These are phyloP conservation scores for Anthopleura sola DNA, from an alignment of 64 coral and sea anemone genomes.

Conservation along the genomic window DNA sequence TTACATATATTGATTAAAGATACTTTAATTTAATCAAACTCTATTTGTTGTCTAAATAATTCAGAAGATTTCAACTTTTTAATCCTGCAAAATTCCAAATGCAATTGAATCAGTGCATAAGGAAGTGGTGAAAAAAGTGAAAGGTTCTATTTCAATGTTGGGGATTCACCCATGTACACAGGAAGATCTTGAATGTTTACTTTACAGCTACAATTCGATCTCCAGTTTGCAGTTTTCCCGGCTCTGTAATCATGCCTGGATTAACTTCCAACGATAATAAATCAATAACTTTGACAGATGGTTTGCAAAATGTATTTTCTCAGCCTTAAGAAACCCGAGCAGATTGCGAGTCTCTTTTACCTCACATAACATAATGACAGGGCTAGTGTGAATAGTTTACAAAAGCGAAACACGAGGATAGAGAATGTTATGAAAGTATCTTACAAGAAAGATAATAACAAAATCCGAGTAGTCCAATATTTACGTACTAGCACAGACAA, in stretches of 20 bases:
- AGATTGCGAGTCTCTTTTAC: not conserved
- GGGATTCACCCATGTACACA: not conserved
- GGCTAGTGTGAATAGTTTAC: not conserved
- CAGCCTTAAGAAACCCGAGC: not conserved
- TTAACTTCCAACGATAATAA: not conserved
- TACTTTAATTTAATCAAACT: not conserved
- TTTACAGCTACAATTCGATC: not conserved
- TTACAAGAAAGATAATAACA: not conserved
- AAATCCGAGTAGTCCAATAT: not conserved
- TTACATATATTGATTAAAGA: not conserved
- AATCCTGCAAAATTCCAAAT: not conserved
- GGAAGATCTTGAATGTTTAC: not conserved
- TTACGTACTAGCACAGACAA: not conserved
- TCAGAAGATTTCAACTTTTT: not conserved
- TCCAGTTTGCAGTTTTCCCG: not conserved
- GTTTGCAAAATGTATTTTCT: not conserved
- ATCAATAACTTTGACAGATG: constrained; percentile 8
- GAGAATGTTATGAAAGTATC: not conserved
- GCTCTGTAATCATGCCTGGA: not conserved
- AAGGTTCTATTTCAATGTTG: not conserved
- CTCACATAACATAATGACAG: not conserved
- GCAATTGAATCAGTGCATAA: not conserved
- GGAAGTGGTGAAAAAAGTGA: not conserved
- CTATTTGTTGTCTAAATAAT: not conserved
- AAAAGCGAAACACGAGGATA: constrained; percentile 5